Conservation (phyloP, 1,140 invertebrate genomes). For the Pollicipes pollicipes region DNA sequence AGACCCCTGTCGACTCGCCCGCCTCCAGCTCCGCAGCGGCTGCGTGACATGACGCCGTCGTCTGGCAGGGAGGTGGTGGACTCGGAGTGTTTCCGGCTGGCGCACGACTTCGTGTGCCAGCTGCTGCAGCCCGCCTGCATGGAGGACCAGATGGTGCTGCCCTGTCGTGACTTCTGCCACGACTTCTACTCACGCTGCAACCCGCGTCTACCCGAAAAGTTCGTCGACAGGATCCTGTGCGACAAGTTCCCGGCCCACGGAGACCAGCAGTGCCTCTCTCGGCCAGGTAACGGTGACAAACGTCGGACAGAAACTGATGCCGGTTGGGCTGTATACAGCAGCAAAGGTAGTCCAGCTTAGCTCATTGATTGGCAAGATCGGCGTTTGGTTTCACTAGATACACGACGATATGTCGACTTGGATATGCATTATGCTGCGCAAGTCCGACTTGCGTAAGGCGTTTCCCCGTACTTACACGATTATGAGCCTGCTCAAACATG, state of each 20-base stretch:
- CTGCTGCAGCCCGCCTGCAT: constrained; percentile 44
- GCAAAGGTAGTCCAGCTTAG: too few species aligned
- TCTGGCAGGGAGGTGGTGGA: constrained; percentile 23
- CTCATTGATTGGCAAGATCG: too few species aligned
- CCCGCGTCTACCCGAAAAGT: not conserved
- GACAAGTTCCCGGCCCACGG: not conserved
- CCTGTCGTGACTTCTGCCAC: not conserved
- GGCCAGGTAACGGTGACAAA: not conserved
- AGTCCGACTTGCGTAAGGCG: too few species aligned
- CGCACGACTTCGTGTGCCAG: constrained; percentile 67
- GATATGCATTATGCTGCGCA: too few species aligned
- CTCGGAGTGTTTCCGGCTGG: constrained; percentile 61
- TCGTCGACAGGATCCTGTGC: not conserved
- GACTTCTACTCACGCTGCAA: not conserved
- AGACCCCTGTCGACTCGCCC: too few species aligned
- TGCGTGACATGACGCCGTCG: not conserved
- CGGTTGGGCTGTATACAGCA: too few species aligned
- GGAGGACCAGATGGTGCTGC: not conserved
- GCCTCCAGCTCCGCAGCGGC: too few species aligned
- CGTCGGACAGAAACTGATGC: too few species aligned
- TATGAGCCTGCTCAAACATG: too few species aligned
- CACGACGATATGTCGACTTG: too few species aligned
- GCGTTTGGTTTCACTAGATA: too few species aligned
- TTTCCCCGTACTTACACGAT: too few species aligned
- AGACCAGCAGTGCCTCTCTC: not conserved